Conservation (phyloP, 2,797 vertebrate species). For the Cynopterus sphinx region DNA sequence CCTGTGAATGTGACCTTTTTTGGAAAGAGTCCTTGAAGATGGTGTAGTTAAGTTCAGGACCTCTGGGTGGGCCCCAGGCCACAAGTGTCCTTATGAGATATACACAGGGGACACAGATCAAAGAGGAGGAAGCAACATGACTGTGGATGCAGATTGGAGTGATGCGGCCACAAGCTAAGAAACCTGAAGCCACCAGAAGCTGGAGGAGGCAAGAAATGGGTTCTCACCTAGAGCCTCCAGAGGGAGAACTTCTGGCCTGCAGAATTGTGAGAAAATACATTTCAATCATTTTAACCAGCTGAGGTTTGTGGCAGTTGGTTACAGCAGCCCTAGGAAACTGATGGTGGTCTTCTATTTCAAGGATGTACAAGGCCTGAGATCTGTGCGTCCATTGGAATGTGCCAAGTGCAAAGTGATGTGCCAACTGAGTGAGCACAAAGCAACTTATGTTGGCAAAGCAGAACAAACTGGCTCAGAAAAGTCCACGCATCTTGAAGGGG, state of each 20-base stretch:
- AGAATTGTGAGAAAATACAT: background rate
- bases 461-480: background rate
- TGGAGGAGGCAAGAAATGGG: background rate
- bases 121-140: background rate
- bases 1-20: background rate
- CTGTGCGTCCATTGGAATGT: fast-evolving
- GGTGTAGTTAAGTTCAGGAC: background rate
- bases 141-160: background rate
- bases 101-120: background rate
- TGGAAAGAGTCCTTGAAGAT: background rate
- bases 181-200: background rate
- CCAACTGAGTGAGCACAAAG: background rate
- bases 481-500: background rate
- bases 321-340: background rate
- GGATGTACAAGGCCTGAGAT: background rate
- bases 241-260: background rate
- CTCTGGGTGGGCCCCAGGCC: background rate
- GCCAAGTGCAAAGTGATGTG: background rate
- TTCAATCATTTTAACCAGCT: background rate
- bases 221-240: background rate
- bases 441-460: background rate
- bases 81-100: background rate
- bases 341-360: background rate
- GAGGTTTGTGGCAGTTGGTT: background rate
- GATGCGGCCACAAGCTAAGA: background rate